These are phyloP conservation scores for Bellardia pandia DNA, from an alignment of 2,888 invertebrate species.

Conservation along the genomic window DNA sequence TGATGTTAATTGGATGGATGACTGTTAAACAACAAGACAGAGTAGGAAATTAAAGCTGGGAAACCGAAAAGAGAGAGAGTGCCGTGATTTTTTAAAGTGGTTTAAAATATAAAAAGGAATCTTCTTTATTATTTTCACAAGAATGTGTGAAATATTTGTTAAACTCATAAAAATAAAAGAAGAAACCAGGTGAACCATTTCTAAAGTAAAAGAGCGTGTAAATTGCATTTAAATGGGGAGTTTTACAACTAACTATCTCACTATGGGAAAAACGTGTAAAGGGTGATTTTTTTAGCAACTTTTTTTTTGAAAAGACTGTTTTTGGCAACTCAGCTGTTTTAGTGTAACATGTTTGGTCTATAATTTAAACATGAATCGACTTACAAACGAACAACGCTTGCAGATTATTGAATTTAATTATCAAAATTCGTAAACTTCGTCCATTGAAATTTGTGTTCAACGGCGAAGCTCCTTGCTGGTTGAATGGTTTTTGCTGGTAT, in stretches of 20 bases:
- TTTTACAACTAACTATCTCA: constrained; percentile 1
- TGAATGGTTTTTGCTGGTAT: no score
- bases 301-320: no score
- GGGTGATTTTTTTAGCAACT: no score
- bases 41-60: no score
- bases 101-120: constrained; percentile 30
- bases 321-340: no score
- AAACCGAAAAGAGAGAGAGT: not conserved
- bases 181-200: constrained; percentile 20
- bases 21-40: constrained; percentile 35
- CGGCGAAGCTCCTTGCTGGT: no score
- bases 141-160: constrained; percentile 52
- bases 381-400: no score
- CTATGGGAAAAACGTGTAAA: not conserved
- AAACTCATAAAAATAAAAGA: constrained; percentile 4
- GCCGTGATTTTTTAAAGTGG: constrained; percentile 2
- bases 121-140: constrained; percentile 29
- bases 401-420: no score
- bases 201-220: constrained; percentile 47
- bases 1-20: constrained; percentile 58
- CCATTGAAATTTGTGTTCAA: no score
- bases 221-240: constrained; percentile 45
- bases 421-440: no score
- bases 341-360: no score
- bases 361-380: no score